phyloP scores from a whole-genome alignment of 2,888 invertebrate species.

The Melitaea athalia region DNA sequence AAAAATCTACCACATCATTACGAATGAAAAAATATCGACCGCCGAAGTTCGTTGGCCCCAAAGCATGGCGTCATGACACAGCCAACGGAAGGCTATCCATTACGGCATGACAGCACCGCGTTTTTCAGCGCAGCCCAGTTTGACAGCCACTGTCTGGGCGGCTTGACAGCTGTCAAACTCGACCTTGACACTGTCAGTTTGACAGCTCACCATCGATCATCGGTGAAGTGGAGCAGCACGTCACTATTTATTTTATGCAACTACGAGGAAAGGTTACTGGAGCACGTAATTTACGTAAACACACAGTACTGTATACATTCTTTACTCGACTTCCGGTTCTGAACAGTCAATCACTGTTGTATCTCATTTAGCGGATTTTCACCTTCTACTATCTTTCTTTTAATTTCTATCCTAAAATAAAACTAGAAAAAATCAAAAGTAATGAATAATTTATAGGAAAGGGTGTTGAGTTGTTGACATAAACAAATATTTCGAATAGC shows the following conservation, averaged over 20 bases:
- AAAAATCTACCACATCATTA: constrained; percentile 39
- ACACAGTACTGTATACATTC: neutral
- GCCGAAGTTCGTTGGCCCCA: constrained; percentile 58
- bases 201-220: constrained; percentile 65
- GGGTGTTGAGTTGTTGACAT: constrained; percentile 13
- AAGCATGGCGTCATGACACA: constrained; percentile 54
- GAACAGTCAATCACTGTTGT: neutral
- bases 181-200: constrained; percentile 64
- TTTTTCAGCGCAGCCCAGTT: constrained; percentile 62
- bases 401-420: neutral
- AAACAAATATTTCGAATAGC: constrained; percentile 14
- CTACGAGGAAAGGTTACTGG: constrained; percentile 35
- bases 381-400: neutral
- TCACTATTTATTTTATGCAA: constrained; percentile 40
- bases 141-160: constrained; percentile 57
- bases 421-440: neutral
- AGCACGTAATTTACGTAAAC: constrained; percentile 28
- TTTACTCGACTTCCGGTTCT: constrained; percentile 2
- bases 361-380: neutral
- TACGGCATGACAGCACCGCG: constrained; percentile 68
- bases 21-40: constrained; percentile 44
- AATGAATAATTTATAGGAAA: constrained; percentile 11
- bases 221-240: constrained; percentile 43
- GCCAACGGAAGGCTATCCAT: constrained; percentile 69
- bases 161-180: constrained; percentile 63